A percentile compares a stretch with the other conserved stretches of the same genome.
Conservation (phyloP, 53 echinoderm and acorn worm species). For the Mesocentrotus franciscanus region DNA sequence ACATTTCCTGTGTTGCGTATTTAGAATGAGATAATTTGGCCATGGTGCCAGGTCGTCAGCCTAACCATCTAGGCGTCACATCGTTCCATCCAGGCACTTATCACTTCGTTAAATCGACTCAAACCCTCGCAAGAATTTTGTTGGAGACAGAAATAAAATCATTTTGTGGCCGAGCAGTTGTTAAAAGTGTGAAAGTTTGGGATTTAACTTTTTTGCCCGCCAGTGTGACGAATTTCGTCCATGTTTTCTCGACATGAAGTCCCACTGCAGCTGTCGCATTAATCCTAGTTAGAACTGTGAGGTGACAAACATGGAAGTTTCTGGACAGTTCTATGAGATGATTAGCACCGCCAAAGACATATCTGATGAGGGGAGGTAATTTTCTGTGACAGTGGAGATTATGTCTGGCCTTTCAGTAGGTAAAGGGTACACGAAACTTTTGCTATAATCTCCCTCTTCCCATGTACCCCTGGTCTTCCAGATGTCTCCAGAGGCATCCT, state of each 20-base stretch:
- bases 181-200: not conserved
- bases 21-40: not conserved
- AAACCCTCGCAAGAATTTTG: not conserved
- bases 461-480: no score
- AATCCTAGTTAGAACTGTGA: not conserved
- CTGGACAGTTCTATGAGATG: not conserved
- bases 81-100: not conserved
- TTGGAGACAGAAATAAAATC: slow-evolving; percentile 14
- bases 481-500: no score
- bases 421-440: no score
- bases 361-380: not conserved
- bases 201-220: not conserved
- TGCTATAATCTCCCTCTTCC: no score
- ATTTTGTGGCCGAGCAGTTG: not conserved
- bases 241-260: not conserved
- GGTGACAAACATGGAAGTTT: not conserved
- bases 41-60: not conserved
- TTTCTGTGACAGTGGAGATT: not conserved
- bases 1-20: not conserved
- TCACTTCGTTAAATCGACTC: not conserved
- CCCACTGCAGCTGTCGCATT: not conserved
- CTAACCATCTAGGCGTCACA: slow-evolving; percentile 1
- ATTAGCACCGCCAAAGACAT: not conserved
- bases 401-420: not conserved
- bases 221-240: not conserved